Evolutionary conservation across 2,888 invertebrate genomes (phyloP).

Genomic region (Ferrisia virgata): DNA sequence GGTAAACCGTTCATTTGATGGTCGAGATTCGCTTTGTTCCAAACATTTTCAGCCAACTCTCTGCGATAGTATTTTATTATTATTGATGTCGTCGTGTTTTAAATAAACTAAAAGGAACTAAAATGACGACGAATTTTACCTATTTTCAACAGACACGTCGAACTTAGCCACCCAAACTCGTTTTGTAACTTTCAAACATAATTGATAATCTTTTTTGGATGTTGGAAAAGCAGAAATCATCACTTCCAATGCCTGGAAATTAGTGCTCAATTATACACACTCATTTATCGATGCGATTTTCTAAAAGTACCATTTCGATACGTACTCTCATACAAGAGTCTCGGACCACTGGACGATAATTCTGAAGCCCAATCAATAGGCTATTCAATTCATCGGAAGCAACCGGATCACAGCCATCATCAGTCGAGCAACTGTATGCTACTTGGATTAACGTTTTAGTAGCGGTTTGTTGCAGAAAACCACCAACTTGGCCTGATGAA

Average conservation of each 20-base stretch:
- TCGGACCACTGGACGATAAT: slow-evolving; percentile 66
- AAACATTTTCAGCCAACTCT: slow-evolving; percentile 62
- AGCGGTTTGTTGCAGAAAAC: slow-evolving; percentile 73
- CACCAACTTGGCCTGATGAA: slow-evolving; percentile 55
- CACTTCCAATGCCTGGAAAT: slow-evolving; percentile 60
- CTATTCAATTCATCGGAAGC: slow-evolving; percentile 70
- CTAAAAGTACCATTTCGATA: neutral
- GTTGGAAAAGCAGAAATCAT: slow-evolving; percentile 63
- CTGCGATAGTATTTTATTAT: slow-evolving; percentile 52
- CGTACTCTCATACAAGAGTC: slow-evolving; percentile 69
- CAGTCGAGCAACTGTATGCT: slow-evolving; percentile 70
- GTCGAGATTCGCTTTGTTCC: slow-evolving; percentile 59
- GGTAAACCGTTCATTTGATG: slow-evolving; percentile 58
- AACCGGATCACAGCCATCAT: slow-evolving; percentile 62
- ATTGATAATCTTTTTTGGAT: slow-evolving; percentile 60
- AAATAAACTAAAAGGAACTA: neutral
- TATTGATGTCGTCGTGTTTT: neutral
- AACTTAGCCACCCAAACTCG: slow-evolving; percentile 80
- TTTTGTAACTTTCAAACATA: slow-evolving; percentile 61
- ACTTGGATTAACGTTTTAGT: slow-evolving; percentile 77
- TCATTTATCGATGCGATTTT: neutral
- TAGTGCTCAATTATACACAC: neutral
- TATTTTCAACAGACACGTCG: slow-evolving; percentile 74
- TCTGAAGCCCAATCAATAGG: slow-evolving; percentile 73
- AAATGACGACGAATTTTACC: slow-evolving; percentile 52